Base-by-base conservation (phyloP, 1,140 invertebrate species). In the Whitmania pigra region DNA sequence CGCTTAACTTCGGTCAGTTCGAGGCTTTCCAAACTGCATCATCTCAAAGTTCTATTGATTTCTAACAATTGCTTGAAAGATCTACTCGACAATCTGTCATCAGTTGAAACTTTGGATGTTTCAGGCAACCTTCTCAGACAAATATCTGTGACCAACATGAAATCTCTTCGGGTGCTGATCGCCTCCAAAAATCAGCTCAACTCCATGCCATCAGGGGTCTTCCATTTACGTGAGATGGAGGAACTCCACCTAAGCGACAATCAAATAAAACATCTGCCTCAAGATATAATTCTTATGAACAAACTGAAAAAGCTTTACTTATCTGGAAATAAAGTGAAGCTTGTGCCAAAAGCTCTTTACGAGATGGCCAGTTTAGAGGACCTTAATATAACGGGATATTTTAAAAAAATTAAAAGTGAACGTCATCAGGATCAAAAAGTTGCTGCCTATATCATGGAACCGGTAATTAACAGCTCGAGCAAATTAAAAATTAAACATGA, bases 401-500 rank as follows among this genome's bases (percentile, higher is more conserved):
- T 63, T 25, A 25, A 22, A 63, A 63, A 63, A 20, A 63, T 63
- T 63, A 63, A 63, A 63, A 63, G 20, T 63, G 29, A n/a, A 20
- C 11, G 15, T 49, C 43, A 17, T 49, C 43, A 49, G 43, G 13
- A 49, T 17, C 5, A 49, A 17, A 11, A 49, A 49, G 15, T 49
- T 15, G 43, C 43, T 49, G 43, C 43, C 13, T 49, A 49, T 49
- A 17, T 49, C 43, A 11, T 49, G 43, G 43, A 49, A 49, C 43
- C 43, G 9, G 43, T 13, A 49, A 49, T 13, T 4, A 49, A 17
- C 9, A 49, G 43, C 9, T 15, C 43, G 13, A 49, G 15, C 43
- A 49, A 49, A 17, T 49, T 17, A 3, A 49, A 49, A 17, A 49
- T 11, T 11, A 49, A 49, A 49, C 5, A 7, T 17, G 43, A 49